Evolutionary conservation across 1,140 invertebrate species (phyloP), one percentile per base, ranked within the genome.

Genomic region (Linepithema humile): DNA sequence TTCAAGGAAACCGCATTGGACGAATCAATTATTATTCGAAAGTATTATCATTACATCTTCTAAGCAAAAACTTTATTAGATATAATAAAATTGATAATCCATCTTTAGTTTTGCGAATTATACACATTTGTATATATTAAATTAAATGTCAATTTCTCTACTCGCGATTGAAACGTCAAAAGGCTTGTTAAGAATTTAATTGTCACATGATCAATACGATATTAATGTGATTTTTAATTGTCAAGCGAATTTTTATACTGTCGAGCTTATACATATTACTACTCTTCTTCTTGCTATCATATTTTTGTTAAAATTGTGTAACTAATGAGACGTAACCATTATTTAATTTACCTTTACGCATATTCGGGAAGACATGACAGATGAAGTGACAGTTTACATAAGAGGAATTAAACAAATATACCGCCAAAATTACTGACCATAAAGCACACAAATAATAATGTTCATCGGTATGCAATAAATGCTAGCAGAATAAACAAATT

Each of bases 401-500:
- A 65, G n/a, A 5, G 23, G 15, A 35, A 48, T 29, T 1, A 7
- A 48, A 23, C 15, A 0, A 2, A 50, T 35, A 3, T 40, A n/a
- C 3, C 4, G 6, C 17, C 15, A 53, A 57, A 62, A 17, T 65
- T 7, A 12, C 23, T 40, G 17, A 32, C 15, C 1, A 38, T 38
- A 15, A 80, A 70, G 12, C 29, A 29, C 9, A 15, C 35, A 4
- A 77, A 53, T 50, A 10, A 60, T 32, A n/a, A 15, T 23, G 23
- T 23, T 57, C 3, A 4, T 35, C n/a, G 12, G 3, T 40, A n/a
- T 23, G 17, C 17, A 26, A 64, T 17, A 64, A 78, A 70, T 59
- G n/a, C 62, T 40, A 26, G 7, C 45, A n/a, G 15, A 78, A 89
- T 85, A 85, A 88, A 86, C 84, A 84, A 77, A 87, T 78, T 83